phyloP scores from a whole-genome alignment of 37 sponge, comb jelly and placozoan species.

The Crambe crambe region DNA sequence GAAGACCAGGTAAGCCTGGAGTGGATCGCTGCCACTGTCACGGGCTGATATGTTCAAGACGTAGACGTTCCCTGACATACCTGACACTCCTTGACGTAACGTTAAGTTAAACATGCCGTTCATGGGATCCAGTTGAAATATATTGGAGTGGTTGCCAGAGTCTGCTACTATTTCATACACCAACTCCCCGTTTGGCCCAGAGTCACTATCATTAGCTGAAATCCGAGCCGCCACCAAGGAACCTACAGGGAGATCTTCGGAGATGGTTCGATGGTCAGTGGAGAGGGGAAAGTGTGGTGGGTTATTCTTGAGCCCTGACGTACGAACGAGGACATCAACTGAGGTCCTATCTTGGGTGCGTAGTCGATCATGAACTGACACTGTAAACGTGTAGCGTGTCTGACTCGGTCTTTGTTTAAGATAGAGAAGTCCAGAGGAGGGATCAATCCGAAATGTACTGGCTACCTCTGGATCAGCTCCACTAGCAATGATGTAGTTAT shows the following conservation, averaged over 20 bases:
- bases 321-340: constrained; percentile 18
- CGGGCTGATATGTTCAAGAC: constrained; percentile 37
- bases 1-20: constrained; percentile 21
- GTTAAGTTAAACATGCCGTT: constrained; percentile 45
- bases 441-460: constrained; percentile 32
- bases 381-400: constrained; percentile 18
- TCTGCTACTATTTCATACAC: constrained; percentile 26
- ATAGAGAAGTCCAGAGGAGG: constrained; percentile 39
- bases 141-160: constrained; percentile 1
- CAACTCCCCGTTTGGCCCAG: constrained; percentile 19
- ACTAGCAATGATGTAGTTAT: constrained; percentile 7
- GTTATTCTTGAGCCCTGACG: constrained; percentile 39
- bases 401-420: not conserved
- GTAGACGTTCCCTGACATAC: constrained; percentile 22
- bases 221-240: constrained; percentile 6
- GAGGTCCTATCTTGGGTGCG: not conserved
- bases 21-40: constrained; percentile 37
- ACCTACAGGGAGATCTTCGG: constrained; percentile 17
- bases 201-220: constrained; percentile 48
- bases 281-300: constrained; percentile 49
- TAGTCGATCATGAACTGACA: constrained; percentile 40
- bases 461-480: not conserved
- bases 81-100: constrained; percentile 14
- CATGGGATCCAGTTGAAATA: constrained; percentile 37
- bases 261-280: constrained; percentile 33